Percentiles rank a stretch among this genome's conserved stretches.
These are phyloP conservation scores for Urocyon cinereoargenteus DNA, from an alignment of 2,797 vertebrate genomes.

Conservation along the genomic window DNA sequence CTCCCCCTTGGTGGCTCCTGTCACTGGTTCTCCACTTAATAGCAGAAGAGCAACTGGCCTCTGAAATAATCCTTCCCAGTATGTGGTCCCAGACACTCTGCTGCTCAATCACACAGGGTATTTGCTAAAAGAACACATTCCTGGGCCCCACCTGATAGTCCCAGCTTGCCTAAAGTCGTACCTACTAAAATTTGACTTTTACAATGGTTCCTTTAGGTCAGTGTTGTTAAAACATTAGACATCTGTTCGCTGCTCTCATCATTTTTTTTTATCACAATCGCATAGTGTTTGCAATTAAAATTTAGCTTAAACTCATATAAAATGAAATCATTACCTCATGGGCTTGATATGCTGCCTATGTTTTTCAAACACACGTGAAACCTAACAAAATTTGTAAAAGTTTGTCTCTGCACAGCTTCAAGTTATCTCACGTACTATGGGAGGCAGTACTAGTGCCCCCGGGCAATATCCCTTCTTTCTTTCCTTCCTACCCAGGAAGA, in stretches of 20 bases:
- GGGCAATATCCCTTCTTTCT: not conserved
- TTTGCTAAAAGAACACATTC: not conserved
- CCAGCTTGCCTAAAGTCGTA: not conserved
- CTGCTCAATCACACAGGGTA: not conserved
- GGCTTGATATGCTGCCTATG: not conserved
- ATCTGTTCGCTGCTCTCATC: not conserved
- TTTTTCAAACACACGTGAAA: conserved; percentile 36
- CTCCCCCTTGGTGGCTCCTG: not conserved
- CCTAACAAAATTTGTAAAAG: not conserved
- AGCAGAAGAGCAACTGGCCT: not conserved
- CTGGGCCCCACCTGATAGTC: not conserved
- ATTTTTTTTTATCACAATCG: conserved; percentile 18
- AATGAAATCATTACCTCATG: not conserved
- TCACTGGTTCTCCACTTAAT: not conserved
- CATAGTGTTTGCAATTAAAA: not conserved
- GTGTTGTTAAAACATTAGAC: not conserved
- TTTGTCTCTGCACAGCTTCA: not conserved
- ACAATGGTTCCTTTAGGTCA: not conserved
- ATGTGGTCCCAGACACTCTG: not conserved
- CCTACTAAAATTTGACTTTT: not conserved
- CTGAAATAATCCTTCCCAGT: not conserved
- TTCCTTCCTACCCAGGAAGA: not conserved
- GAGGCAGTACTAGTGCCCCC: not conserved
- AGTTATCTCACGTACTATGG: not conserved
- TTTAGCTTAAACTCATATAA: conserved; percentile 33